Percentiles rank a stretch among this genome's conserved stretches.
Evolutionary conservation across 2,888 invertebrate species (phyloP).

Genomic region (Thymelicus sylvestris): DNA sequence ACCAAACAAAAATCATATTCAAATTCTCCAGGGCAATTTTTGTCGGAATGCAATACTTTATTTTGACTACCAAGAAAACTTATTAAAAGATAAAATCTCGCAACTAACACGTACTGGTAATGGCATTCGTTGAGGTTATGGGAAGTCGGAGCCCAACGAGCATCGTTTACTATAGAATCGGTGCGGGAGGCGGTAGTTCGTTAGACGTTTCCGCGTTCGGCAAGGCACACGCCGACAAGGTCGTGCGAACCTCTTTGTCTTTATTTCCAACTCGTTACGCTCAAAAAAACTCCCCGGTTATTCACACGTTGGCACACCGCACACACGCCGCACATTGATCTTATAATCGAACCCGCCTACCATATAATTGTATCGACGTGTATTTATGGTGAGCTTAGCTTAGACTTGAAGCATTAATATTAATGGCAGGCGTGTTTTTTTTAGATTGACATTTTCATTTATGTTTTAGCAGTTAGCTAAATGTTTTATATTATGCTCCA

Average conservation of each 20-base stretch:
- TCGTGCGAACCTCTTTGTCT: slow-evolving; percentile 81
- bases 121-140: slow-evolving; percentile 19
- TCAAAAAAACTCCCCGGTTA: slow-evolving; percentile 46
- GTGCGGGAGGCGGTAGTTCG: slow-evolving; percentile 74
- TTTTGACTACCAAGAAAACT: slow-evolving; percentile 1
- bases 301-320: slow-evolving; percentile 44
- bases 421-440: no score
- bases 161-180: slow-evolving; percentile 57
- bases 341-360: slow-evolving; percentile 26
- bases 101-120: not conserved
- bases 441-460: not conserved
- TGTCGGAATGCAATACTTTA: no score
- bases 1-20: no score
- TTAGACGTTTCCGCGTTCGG: slow-evolving; percentile 57
- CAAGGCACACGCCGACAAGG: slow-evolving; percentile 63
- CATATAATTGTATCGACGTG: slow-evolving; percentile 24
- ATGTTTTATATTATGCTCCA: no score
- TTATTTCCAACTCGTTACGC: slow-evolving; percentile 57
- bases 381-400: slow-evolving; percentile 11
- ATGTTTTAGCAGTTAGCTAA: no score
- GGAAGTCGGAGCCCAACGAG: slow-evolving; percentile 15
- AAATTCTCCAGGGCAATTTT: no score
- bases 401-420: no score
- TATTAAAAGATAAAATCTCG: slow-evolving; percentile 21
- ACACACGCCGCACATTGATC: slow-evolving; percentile 20